Evolutionary conservation across 2,113 vertebrate genomes (phyloP).

Genomic region (Semnornis frantzii): DNA sequence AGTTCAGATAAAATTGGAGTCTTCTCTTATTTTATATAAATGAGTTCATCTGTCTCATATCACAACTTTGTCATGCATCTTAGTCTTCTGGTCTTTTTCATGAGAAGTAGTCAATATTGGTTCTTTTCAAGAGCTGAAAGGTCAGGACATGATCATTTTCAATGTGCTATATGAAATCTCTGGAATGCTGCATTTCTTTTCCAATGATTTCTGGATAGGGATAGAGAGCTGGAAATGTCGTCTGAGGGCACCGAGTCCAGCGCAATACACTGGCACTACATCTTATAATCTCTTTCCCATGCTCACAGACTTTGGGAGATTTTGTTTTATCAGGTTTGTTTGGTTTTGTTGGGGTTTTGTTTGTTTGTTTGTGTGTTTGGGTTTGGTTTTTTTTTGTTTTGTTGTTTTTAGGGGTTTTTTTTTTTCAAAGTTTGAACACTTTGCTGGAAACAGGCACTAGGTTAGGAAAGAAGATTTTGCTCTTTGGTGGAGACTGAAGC

Average conservation of each 20-base stretch:
- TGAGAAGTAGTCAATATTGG: slow-evolving; percentile 20
- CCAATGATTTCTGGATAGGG: not conserved
- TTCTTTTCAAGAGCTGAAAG: slow-evolving; percentile 26
- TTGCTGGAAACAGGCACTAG: not conserved
- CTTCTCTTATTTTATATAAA: slow-evolving; percentile 32
- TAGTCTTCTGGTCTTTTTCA: slow-evolving; percentile 40
- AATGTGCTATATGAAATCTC: slow-evolving; percentile 14
- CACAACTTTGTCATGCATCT: not conserved
- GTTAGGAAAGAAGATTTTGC: not conserved
- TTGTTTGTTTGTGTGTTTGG: too few relatives aligned
- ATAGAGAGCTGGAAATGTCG: not conserved
- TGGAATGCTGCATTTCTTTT: slow-evolving; percentile 2
- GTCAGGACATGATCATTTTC: not conserved
- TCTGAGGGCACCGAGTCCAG: not conserved
- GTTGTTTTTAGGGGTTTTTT: not conserved
- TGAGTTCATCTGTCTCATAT: slow-evolving; percentile 36
- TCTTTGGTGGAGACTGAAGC: not conserved
- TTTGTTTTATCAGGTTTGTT: not conserved
- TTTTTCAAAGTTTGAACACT: not conserved
- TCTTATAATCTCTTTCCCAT: not conserved
- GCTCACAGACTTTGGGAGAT: not conserved
- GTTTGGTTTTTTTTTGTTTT: too few relatives aligned
- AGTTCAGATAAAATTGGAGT: slow-evolving; percentile 9
- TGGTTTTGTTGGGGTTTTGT: too few relatives aligned
- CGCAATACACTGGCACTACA: not conserved